Evolutionary conservation across 2,113 vertebrate species (phyloP), one percentile per base, ranked within the genome.

Genomic region (Hippocampus zosterae): DNA sequence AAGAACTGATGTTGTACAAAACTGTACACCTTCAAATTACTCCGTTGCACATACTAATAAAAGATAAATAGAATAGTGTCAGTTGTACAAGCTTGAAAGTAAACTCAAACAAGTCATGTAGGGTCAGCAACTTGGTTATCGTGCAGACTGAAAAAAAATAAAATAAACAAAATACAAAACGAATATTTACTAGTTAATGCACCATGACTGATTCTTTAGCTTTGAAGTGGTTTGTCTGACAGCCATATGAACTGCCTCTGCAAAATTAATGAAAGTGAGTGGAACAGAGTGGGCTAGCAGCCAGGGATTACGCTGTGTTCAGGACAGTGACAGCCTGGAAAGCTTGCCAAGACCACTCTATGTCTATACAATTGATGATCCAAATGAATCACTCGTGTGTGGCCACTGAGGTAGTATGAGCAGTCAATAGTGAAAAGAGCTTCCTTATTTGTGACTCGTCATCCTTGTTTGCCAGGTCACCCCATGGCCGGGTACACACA

Each of bases 381-480:
- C 90, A 91, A 88, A 92, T 92, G 88, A 86, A 85, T 89, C 79
- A 83, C 63, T 71, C 60, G 72, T 65, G 68, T 48, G 70, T 48
- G 57, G 72, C 70, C 71, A 15, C 68, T 53, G 73, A 74, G 71
- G 77, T 69, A 69, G 76, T 79, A 68, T 76, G 74, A 77, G 70
- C 69, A 77, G 77, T 63, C 70, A 19, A 64, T 67, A 69, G 59
- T 81, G 71, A 82, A 83, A 83, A 75, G 27, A 74, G 81, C 69
- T 72, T 33, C 74, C 41, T 65, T 65, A 21, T 65, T 82, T 77
- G 64, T 75, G 62, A 73, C 65, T 56, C 75, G 78, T 70, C 74
- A 88, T 90, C 81, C 71, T 68, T 89, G 86, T 87, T 82, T 84
- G 88, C 89, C 88, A 89, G 85, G 81, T 77, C 37, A 57, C 71